phyloP scores from a whole-genome alignment of 2,888 invertebrate species.

The Drosophila koepferae region DNA sequence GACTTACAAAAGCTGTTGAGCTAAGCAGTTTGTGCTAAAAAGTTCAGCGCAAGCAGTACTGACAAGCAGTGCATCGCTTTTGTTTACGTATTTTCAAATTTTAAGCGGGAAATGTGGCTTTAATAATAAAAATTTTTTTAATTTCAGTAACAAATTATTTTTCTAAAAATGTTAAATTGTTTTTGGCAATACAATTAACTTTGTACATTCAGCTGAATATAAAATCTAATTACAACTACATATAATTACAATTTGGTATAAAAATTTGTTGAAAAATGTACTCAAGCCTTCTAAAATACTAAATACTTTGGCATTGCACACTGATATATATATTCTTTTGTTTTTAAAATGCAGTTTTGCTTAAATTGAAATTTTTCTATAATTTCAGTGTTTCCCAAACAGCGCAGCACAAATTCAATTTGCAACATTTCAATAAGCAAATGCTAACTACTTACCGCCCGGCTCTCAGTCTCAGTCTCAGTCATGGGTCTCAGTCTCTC shows the following conservation, averaged over 20 bases:
- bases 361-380: neutral
- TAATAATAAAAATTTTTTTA: neutral
- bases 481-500: too few relatives aligned
- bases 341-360: too few relatives aligned
- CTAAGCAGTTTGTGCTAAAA: neutral
- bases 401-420: constrained; percentile 57
- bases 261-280: too few relatives aligned
- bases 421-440: constrained; percentile 71
- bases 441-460: constrained; percentile 56
- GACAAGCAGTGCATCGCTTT: constrained; percentile 1
- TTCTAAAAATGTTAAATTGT: too few relatives aligned
- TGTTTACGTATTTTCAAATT: constrained; percentile 11
- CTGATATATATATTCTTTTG: too few relatives aligned
- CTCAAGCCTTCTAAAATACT: neutral
- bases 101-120: neutral
- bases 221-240: too few relatives aligned
- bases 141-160: too few relatives aligned
- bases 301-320: neutral
- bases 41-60: constrained; percentile 11
- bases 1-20: too few relatives aligned
- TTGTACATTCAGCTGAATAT: too few relatives aligned
- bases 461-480: neutral
- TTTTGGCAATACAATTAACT: too few relatives aligned
- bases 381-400: constrained; percentile 16
- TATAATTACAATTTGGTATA: neutral